Conservation (phyloP, 2,113 vertebrate species). For the Phalacrocorax brasilianus region DNA sequence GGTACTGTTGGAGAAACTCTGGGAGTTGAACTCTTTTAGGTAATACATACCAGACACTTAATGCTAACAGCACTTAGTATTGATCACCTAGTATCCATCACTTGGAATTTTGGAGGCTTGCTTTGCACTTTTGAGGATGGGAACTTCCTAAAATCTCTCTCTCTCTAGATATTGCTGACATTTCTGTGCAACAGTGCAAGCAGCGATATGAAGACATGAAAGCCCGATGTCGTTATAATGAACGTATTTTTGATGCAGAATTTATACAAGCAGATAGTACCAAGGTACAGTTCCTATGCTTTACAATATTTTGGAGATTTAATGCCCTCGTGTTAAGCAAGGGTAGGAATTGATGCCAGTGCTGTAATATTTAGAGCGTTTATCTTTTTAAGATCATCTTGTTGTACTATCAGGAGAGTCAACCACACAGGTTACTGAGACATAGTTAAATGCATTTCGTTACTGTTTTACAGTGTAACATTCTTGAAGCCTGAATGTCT, state of each 20-base stretch:
- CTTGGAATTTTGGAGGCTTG: not conserved
- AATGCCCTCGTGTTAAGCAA: not conserved
- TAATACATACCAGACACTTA: not conserved
- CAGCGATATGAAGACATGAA: conserved; percentile 91
- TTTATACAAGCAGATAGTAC: conserved; percentile 93
- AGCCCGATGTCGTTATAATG: conserved; percentile 76
- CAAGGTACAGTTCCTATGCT: conserved; percentile 76
- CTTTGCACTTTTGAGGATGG: not conserved
- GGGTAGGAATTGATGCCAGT: not conserved
- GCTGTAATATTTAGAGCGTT: not conserved
- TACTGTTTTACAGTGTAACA: not conserved
- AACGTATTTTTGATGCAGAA: conserved; percentile 86
- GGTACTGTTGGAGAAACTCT: not conserved
- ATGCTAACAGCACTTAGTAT: not conserved
- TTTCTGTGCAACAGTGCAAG: conserved; percentile 93
- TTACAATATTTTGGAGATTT: not conserved
- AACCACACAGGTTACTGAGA: not conserved
- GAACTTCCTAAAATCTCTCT: not conserved
- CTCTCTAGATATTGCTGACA: conserved; percentile 85
- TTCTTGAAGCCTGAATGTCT: not conserved
- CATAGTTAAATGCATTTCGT: not conserved
- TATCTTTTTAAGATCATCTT: not conserved
- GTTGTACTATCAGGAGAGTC: not conserved
- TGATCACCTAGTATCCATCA: not conserved
- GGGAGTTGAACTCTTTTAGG: not conserved